These are phyloP conservation scores for Pardosa pseudoannulata DNA, from an alignment of 2,888 invertebrate species.

Conservation along the genomic window DNA sequence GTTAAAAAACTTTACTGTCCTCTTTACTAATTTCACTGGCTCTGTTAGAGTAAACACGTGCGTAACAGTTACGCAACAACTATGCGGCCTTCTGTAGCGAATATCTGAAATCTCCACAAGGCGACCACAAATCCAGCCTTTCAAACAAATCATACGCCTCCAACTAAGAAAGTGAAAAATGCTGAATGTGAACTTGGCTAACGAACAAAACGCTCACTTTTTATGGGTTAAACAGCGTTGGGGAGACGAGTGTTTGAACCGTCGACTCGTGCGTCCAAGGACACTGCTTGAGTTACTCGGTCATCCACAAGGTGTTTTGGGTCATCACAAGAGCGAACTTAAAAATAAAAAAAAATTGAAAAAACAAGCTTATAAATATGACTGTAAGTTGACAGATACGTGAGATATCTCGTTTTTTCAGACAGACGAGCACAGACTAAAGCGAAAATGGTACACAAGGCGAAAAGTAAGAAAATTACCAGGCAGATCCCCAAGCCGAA, in stretches of 20 bases:
- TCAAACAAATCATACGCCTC: not conserved
- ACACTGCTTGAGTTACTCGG: conserved; percentile 45
- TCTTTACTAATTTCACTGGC: no score
- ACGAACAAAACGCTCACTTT: not conserved
- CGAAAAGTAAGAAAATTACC: conserved; percentile 38
- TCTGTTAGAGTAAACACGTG: not conserved
- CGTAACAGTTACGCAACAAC: not conserved
- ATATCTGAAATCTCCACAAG: no score
- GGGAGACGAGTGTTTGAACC: conserved; percentile 25
- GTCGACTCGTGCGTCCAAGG: conserved; percentile 61
- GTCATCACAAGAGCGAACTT: conserved; percentile 31
- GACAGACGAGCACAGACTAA: not conserved
- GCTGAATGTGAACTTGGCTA: not conserved
- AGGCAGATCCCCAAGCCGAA: conserved; percentile 73
- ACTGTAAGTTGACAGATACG: not conserved
- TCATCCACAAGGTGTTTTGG: conserved; percentile 22
- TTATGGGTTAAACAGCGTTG: conserved; percentile 20
- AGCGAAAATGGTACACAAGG: not conserved
- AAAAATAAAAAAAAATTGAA: no score
- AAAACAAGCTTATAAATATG: conserved; percentile 62
- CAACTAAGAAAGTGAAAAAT: not conserved
- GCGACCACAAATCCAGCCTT: no score
- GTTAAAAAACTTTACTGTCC: no score
- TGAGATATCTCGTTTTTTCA: conserved; percentile 11
- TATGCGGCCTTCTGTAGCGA: not conserved